Conservation (phyloP, 2,113 vertebrate genomes). For the Okapia johnstoni region DNA sequence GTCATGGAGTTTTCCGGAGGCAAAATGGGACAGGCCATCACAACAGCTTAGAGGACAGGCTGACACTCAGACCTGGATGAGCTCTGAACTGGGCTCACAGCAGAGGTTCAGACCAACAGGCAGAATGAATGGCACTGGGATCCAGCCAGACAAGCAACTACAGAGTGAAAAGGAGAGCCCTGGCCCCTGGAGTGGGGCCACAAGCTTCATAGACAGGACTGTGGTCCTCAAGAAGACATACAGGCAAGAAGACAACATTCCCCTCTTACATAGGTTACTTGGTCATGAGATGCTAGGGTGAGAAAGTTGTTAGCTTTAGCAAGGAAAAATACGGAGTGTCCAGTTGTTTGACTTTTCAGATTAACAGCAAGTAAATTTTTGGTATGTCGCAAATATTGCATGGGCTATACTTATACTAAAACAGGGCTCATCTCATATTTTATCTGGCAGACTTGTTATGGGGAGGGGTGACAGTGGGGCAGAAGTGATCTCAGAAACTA, state of each 20-base stretch:
- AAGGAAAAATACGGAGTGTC: neutral
- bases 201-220: neutral
- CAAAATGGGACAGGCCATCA: neutral
- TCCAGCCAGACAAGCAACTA: neutral
- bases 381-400: neutral
- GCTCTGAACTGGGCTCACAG: neutral
- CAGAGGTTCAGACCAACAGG: neutral
- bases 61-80: neutral
- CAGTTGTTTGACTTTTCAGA: neutral
- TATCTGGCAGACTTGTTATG: neutral
- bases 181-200: neutral
- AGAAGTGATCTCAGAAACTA: neutral
- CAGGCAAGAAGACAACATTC: neutral
- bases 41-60: neutral
- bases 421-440: neutral
- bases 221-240: neutral
- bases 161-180: neutral
- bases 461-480: neutral
- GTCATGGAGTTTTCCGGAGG: neutral
- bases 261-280: neutral
- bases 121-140: neutral
- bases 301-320: neutral
- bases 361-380: neutral
- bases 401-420: neutral
- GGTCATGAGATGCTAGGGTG: neutral